These are phyloP conservation scores for Colistium nudipinnis DNA, from an alignment of 2,113 vertebrate species.

Conservation along the genomic window DNA sequence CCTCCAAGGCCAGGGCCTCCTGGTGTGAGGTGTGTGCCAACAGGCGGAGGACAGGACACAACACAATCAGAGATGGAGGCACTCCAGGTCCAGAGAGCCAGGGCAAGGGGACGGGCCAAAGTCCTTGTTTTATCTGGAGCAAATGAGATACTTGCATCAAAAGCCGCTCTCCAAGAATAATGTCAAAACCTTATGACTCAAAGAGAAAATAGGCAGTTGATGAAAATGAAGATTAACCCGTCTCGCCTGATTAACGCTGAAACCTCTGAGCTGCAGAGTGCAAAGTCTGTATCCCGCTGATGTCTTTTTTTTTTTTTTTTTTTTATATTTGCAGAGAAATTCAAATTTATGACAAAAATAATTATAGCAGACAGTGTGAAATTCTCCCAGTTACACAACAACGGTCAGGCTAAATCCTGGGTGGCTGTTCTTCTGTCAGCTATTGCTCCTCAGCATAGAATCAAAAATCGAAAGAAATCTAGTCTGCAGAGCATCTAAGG, in stretches of 20 bases:
- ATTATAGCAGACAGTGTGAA: slow-evolving; percentile 16
- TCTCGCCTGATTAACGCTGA: slow-evolving; percentile 43
- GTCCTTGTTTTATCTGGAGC: slow-evolving; percentile 72
- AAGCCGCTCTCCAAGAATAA: slow-evolving; percentile 72
- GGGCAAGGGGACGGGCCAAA: slow-evolving; percentile 25
- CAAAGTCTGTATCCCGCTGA: slow-evolving; percentile 22
- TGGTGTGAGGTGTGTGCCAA: slow-evolving; percentile 43
- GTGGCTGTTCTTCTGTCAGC: not conserved
- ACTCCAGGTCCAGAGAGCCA: slow-evolving; percentile 36
- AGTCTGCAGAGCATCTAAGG: not conserved
- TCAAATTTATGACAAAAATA: not conserved
- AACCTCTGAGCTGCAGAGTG: slow-evolving; percentile 3
- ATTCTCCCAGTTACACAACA: not conserved
- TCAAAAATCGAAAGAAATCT: too few species aligned
- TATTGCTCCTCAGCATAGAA: not conserved
- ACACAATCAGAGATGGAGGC: slow-evolving; percentile 47
- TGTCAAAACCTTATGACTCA: slow-evolving; percentile 71
- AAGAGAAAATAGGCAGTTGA: slow-evolving; percentile 65
- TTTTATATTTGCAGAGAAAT: slow-evolving; percentile 7
- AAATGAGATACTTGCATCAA: slow-evolving; percentile 63
- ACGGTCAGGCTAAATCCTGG: not conserved
- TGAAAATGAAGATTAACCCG: slow-evolving; percentile 57
- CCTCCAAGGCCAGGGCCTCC: slow-evolving; percentile 63
- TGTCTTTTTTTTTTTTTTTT: slow-evolving; percentile 20
- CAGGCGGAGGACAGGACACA: slow-evolving; percentile 34